phyloP scores from a whole-genome alignment of 2,113 vertebrate genomes.

The Petrocephalus microphthalmus region DNA sequence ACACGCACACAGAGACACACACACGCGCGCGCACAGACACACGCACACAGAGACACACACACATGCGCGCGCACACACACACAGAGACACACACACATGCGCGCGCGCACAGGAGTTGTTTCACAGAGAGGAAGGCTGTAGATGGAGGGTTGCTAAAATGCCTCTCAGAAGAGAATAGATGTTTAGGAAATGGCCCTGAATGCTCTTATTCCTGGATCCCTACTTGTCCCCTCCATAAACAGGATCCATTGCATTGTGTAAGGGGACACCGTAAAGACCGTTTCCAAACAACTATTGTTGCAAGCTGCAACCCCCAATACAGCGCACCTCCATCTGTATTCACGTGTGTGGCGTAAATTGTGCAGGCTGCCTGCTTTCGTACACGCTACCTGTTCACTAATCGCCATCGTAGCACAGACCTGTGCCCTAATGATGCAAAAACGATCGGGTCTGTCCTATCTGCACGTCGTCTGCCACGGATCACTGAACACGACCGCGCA shows the following conservation, averaged over 20 bases:
- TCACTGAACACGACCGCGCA: conserved; percentile 50
- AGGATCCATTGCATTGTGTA: not conserved
- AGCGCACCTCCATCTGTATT: not conserved
- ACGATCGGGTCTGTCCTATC: not conserved
- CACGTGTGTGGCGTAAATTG: not conserved
- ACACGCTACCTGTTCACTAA: not conserved
- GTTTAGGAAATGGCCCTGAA: not conserved
- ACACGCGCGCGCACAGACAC: not conserved
- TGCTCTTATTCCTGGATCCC: not conserved
- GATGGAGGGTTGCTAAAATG: not conserved
- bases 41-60: no score
- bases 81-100: not conserved
- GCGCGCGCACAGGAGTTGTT: not conserved
- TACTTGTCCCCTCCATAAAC: not conserved
- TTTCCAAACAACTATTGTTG: not conserved
- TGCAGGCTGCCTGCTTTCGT: not conserved
- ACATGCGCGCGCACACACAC: no score
- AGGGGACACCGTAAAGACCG: not conserved
- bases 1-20: not conserved
- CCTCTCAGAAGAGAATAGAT: not conserved
- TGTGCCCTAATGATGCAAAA: not conserved
- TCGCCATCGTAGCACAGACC: not conserved
- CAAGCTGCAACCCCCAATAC: not conserved
- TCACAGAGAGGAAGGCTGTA: not conserved
- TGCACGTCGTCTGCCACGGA: not conserved